Evolutionary conservation across 2,797 vertebrate genomes (phyloP).

Genomic region (Cercopithecus diana): DNA sequence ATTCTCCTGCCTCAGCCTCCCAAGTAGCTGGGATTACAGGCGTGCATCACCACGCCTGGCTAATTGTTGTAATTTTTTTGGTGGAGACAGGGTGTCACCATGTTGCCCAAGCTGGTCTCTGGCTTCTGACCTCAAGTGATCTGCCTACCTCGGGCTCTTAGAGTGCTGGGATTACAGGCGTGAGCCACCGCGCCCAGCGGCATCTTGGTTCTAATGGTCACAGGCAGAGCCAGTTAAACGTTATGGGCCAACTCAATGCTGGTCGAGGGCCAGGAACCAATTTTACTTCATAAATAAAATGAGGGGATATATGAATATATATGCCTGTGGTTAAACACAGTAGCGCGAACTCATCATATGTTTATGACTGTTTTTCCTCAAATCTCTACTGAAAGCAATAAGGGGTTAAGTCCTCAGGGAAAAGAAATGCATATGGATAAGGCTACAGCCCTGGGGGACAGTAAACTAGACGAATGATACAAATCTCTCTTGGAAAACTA

Average conservation of each 20-base stretch:
- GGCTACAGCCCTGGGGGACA: not conserved
- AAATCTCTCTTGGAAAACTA: not conserved
- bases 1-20: too few species aligned
- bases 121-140: too few species aligned
- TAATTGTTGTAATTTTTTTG: too few species aligned
- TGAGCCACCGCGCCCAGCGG: too few species aligned
- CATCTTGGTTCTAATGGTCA: not conserved
- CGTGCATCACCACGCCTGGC: too few species aligned
- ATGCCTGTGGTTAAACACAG: not conserved
- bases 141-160: too few species aligned
- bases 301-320: rapidly evolving
- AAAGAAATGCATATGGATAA: not conserved
- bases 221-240: rapidly evolving
- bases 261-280: not conserved
- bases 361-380: not conserved
- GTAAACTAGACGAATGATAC: not conserved
- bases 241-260: not conserved
- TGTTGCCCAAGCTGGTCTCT: too few species aligned
- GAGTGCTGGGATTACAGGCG: too few species aligned
- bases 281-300: not conserved
- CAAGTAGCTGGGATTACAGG: too few species aligned
- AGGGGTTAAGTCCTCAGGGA: not conserved
- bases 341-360: not conserved
- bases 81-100: too few species aligned
- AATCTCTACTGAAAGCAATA: not conserved